Evolutionary conservation across 2,888 invertebrate species (phyloP), one percentile per base, ranked within the genome.

Genomic region (Galeruca laticollis): DNA sequence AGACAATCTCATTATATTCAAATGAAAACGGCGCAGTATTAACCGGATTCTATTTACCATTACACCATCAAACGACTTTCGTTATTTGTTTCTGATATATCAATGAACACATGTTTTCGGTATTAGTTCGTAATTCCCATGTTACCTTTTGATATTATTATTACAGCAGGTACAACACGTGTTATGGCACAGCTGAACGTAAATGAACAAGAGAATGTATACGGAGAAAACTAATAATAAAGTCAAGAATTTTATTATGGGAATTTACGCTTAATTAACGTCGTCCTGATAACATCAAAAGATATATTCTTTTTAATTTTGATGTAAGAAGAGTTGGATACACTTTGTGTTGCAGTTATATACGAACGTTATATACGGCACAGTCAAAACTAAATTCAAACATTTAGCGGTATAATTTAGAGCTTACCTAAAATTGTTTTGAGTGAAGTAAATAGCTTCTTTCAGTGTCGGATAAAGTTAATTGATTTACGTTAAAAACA

Each of bases 1-100:
- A 62, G 66, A 68, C 73, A 64, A 73, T 72, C 71, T 70, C 65
- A 70, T 69, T 72, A 70, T 68, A 73, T 73, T 73, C 65, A 73
- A 72, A 66, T 68, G 64, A 59, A 60, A 65, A 67, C 65, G 57
- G 33, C 33, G 57, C 56, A 67, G 59, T 59, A 64, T 26, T 60
- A 59, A 69, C 59, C 61, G 62, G 70, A 69, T 69, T 73, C 66
- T 71, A 49, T 71, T 68, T 49, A 65, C 59, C 49, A 62, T 73
- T 65, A 40, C 64, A 60, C 52, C 66, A 69, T 59, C 43, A 20
- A 37, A 68, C 71, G 54, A 70, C 71, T 73, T 71, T 73, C 71
- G 65, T 71, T 71, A 71, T 68, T 69, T 69, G 61, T 69, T 54
- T 69, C 57, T 56, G 54, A 64, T 69, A 37, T 62, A n/a, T 47